Conservation (phyloP, 2,888 invertebrate genomes). For the Polydrusus tereticollis region DNA sequence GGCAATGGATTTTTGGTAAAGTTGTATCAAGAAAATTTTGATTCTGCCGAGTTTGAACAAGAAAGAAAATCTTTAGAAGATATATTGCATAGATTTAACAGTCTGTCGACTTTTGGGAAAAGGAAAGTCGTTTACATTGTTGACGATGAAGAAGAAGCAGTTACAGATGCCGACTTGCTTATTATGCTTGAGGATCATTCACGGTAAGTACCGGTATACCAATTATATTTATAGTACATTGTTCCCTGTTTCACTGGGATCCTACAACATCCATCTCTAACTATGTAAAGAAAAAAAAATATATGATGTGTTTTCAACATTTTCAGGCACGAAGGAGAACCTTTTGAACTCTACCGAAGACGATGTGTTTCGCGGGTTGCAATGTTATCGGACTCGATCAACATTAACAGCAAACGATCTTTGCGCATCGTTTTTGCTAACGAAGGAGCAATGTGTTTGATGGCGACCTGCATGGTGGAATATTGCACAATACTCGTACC, state of each 20-base stretch:
- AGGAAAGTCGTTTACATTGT: constrained; percentile 60
- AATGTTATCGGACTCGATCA: constrained; percentile 68
- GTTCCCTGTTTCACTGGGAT: no score
- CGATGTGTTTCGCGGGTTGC: constrained; percentile 63
- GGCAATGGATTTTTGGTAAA: constrained; percentile 56
- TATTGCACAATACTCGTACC: constrained; percentile 64
- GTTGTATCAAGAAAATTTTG: constrained; percentile 58
- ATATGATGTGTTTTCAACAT: background rate
- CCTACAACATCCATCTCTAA: no score
- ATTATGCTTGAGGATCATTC: constrained; percentile 69
- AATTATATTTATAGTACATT: background rate
- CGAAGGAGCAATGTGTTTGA: constrained; percentile 72
- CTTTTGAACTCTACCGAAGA: constrained; percentile 56
- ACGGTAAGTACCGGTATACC: constrained; percentile 50
- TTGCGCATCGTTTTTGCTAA: constrained; percentile 71
- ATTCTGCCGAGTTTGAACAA: constrained; percentile 32
- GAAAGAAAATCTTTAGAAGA: constrained; percentile 43
- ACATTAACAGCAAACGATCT: constrained; percentile 67
- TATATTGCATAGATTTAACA: constrained; percentile 44
- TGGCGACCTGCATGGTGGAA: constrained; percentile 69
- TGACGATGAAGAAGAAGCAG: constrained; percentile 67
- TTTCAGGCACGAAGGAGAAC: constrained; percentile 47
- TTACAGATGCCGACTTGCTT: constrained; percentile 69
- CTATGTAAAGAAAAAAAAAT: no score
- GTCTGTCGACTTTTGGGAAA: constrained; percentile 57